These are phyloP conservation scores for Cacoxenus indagator DNA, from an alignment of 2,888 invertebrate genomes.

Conservation along the genomic window DNA sequence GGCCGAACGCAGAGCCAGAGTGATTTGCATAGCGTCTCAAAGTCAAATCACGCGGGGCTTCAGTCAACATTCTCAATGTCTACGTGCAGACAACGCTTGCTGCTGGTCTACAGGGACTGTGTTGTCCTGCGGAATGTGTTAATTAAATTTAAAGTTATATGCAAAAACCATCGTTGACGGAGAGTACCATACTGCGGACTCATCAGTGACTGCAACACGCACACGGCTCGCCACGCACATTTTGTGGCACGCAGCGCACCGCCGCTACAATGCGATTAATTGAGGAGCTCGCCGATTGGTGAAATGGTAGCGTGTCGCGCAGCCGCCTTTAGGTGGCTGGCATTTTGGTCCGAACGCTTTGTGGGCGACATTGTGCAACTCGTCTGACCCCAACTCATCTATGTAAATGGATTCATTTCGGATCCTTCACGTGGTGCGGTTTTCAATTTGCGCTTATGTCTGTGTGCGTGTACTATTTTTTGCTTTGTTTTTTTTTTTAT, in stretches of 20 bases:
- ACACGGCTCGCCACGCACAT: conserved; percentile 2
- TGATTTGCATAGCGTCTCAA: conserved; percentile 50
- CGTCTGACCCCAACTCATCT: background rate
- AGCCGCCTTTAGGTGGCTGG: background rate
- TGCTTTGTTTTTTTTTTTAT: conserved; percentile 10
- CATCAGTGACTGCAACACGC: background rate
- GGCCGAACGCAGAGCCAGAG: conserved; percentile 13
- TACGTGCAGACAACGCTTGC: background rate
- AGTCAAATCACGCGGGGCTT: conserved; percentile 8
- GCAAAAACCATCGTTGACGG: background rate
- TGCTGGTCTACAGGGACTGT: background rate
- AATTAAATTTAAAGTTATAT: conserved; percentile 61
- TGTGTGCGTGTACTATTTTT: conserved; percentile 29
- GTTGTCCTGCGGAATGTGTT: conserved; percentile 51
- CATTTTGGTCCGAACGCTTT: background rate
- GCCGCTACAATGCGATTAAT: background rate
- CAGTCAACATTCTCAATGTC: conserved; percentile 8
- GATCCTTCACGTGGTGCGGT: background rate
- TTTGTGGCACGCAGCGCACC: background rate
- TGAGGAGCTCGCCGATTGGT: background rate
- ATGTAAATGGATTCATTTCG: background rate
- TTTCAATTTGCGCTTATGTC: conserved; percentile 32
- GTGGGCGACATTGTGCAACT: background rate
- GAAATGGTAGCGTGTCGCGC: background rate
- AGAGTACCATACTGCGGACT: conserved; percentile 3